These are phyloP conservation scores for Arenaria interpres DNA, from an alignment of 2,113 vertebrate species.

Conservation along the genomic window DNA sequence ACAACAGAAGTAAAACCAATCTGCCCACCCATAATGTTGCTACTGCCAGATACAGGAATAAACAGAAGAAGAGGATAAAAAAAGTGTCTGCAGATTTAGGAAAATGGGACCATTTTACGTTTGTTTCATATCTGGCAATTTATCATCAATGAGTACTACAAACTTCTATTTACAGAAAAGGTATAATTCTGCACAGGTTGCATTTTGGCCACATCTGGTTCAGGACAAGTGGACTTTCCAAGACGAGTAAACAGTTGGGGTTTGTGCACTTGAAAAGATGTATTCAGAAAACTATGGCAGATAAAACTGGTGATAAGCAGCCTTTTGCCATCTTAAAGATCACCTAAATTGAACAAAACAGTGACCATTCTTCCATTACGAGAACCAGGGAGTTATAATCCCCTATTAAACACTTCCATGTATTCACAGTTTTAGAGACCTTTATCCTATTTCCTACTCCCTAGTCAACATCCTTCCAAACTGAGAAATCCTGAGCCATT, in stretches of 20 bases:
- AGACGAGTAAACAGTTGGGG: background rate
- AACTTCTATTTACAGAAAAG: background rate
- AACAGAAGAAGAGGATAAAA: background rate
- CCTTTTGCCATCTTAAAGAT: background rate
- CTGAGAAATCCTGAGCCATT: background rate
- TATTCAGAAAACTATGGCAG: background rate
- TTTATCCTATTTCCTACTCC: background rate
- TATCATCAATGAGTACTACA: background rate
- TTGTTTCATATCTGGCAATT: background rate
- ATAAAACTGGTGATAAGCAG: background rate
- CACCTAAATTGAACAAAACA: background rate
- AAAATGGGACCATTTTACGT: background rate
- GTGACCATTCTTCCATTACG: background rate
- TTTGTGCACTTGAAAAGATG: background rate
- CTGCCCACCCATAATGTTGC: background rate
- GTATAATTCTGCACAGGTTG: background rate
- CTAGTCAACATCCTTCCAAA: background rate
- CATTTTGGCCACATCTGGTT: background rate
- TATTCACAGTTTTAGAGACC: background rate
- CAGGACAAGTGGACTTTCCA: background rate
- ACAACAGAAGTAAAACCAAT: background rate
- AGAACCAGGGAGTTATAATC: background rate
- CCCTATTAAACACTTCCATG: background rate
- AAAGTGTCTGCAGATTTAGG: background rate
- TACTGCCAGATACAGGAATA: background rate